phyloP scores from a whole-genome alignment of 2,888 invertebrate genomes.

The Pogonocherus hispidulus region DNA sequence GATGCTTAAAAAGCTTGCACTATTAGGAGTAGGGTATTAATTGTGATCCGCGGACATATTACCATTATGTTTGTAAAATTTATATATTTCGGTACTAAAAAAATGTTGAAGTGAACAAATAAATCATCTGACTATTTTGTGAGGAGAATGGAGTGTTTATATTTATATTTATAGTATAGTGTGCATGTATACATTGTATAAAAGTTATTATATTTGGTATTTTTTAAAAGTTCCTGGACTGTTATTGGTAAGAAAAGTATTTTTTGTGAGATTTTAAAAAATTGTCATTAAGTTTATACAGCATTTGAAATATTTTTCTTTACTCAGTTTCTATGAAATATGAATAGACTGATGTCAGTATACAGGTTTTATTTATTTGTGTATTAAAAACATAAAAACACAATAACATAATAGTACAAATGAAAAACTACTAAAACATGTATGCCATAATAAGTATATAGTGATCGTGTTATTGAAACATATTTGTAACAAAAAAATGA shows the following conservation, averaged over 20 bases:
- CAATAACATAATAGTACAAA: slow-evolving; percentile 32
- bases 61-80: slow-evolving; percentile 38
- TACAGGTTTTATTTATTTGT: not conserved
- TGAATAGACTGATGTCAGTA: too few relatives aligned
- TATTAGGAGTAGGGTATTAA: slow-evolving; percentile 38
- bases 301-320: not conserved
- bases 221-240: slow-evolving; percentile 15
- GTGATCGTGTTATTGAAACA: slow-evolving; percentile 5
- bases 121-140: slow-evolving; percentile 35
- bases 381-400: slow-evolving; percentile 3
- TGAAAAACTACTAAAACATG: slow-evolving; percentile 7
- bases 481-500: slow-evolving; percentile 20
- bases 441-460: slow-evolving; percentile 21
- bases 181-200: slow-evolving; percentile 12
- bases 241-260: slow-evolving; percentile 1
- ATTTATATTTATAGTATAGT: slow-evolving; percentile 20
- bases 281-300: too few relatives aligned
- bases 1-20: slow-evolving; percentile 39
- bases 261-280: slow-evolving; percentile 6
- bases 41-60: slow-evolving; percentile 47
- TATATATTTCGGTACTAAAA: slow-evolving; percentile 45
- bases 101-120: slow-evolving; percentile 21
- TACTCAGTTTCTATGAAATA: not conserved
- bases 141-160: slow-evolving; percentile 23
- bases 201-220: slow-evolving; percentile 17